phyloP scores from a whole-genome alignment of 2,113 vertebrate species.

The Cyanoliseus patagonus region DNA sequence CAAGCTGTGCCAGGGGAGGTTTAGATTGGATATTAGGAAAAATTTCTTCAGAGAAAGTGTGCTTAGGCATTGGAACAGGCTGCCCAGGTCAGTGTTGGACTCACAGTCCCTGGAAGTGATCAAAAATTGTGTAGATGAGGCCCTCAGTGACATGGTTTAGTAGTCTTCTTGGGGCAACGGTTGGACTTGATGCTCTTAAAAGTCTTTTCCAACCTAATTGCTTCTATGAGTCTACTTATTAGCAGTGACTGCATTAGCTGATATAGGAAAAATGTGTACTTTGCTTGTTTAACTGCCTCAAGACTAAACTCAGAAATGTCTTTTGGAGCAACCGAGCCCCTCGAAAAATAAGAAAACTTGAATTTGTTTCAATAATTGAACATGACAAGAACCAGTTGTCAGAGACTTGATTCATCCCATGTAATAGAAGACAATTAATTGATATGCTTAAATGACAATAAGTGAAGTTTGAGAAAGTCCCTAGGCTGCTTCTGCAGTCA shows the following conservation, averaged over 20 bases:
- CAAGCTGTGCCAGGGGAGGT: not conserved
- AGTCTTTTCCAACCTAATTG: not conserved
- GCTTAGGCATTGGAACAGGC: not conserved
- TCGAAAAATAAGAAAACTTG: not conserved
- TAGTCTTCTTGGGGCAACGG: not conserved
- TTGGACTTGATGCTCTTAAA: not conserved
- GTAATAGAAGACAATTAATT: not conserved
- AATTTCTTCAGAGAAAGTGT: not conserved
- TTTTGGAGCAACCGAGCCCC: not conserved
- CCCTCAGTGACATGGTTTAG: not conserved
- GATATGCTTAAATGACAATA: not conserved
- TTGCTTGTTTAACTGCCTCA: not conserved
- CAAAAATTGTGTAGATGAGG: not conserved
- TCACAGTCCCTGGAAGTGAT: not conserved
- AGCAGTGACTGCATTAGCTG: not conserved
- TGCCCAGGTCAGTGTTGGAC: not conserved
- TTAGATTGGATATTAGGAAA: not conserved
- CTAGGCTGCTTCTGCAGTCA: not conserved
- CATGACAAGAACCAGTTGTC: not conserved
- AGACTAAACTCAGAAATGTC: not conserved
- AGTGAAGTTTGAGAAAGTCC: not conserved
- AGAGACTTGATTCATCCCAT: not conserved
- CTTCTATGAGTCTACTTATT: not conserved
- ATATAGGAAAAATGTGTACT: not conserved
- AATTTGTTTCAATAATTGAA: not conserved